Evolutionary conservation across 2,113 vertebrate species (phyloP), one percentile per base, ranked within the genome.

Genomic region (Nymphicus hollandicus): DNA sequence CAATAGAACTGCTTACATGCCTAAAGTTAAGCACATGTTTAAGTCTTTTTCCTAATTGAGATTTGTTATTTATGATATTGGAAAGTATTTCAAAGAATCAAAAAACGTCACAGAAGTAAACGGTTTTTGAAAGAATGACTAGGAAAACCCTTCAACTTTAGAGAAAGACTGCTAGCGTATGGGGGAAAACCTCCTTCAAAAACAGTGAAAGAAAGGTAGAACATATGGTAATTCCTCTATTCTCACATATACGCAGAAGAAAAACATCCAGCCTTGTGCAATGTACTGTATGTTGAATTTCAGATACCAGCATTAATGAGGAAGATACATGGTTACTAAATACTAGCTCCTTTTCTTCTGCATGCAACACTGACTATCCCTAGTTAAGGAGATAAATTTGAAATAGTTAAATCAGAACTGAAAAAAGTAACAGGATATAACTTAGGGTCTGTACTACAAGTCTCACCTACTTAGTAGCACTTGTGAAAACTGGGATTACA

Each of bases 21-120:
- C 39, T 83, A 43, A 83, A 88, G 55, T 89, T 78, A 93, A 73
- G 60, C 50, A 69, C 9, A 44, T 46, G 6, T 73, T 88, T 70
- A 77, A n/a, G 89, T 65, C 4, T 64, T 78, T 81, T 74, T 29
- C n/a, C 77, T 85, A 82, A 89, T 15, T 76, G 43, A 91, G 37
- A 91, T 89, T 89, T 95, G 37, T 92, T 96, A 96, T 91, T 95
- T 93, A 49, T 63, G 89, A 97, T 95, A 96, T 61, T 66, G 56
- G 37, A 76, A 97, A 94, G 61, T 88, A 71, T 89, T 97, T 85
- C 80, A 93, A 94, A 93, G 88, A 96, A 89, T 83, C 52, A 94
- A 94, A 97, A 91, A 89, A 25, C 0, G 28, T 63, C 52, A 95
- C 60, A 87, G 70, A 88, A 53, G 52, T 46, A 65, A 84, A 88